Evolutionary conservation across 2,797 vertebrate species (phyloP).

Genomic region (Numenius phaeopus): DNA sequence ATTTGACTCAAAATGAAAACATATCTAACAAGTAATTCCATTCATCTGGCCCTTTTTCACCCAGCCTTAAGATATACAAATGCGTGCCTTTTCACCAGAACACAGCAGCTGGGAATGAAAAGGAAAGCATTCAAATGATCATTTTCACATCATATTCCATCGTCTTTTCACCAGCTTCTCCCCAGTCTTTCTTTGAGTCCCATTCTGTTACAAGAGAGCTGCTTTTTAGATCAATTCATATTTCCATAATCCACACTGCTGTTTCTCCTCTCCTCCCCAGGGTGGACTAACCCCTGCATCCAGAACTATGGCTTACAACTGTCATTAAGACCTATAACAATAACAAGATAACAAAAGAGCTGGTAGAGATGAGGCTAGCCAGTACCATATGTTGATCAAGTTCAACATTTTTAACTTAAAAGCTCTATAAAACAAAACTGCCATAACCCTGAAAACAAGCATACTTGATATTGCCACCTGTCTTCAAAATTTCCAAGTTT

Average conservation of each 20-base stretch:
- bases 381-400: slow-evolving; percentile 95
- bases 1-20: slow-evolving; percentile 78
- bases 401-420: slow-evolving; percentile 73
- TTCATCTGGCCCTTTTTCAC: slow-evolving; percentile 81
- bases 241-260: slow-evolving; percentile 99
- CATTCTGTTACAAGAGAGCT: slow-evolving; percentile 87
- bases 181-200: slow-evolving; percentile 92
- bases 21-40: slow-evolving; percentile 82
- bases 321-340: slow-evolving; percentile 97
- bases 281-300: slow-evolving; percentile 95
- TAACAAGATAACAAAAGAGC: slow-evolving; percentile 95
- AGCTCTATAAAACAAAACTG: slow-evolving; percentile 75
- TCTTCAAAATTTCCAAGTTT: neutral
- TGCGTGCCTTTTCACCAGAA: slow-evolving; percentile 89
- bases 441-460: slow-evolving; percentile 76
- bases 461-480: slow-evolving; percentile 6
- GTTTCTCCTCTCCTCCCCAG: slow-evolving; percentile 90
- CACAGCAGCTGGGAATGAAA: slow-evolving; percentile 94
- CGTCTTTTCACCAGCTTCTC: slow-evolving; percentile 92
- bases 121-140: slow-evolving; percentile 88
- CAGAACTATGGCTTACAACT: slow-evolving; percentile 95
- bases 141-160: slow-evolving; percentile 93
- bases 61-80: slow-evolving; percentile 89
- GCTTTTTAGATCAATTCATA: slow-evolving; percentile 96
- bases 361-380: slow-evolving; percentile 87